Conservation (phyloP, 64 coral and sea anemone species). For the Trachythela sp. region DNA sequence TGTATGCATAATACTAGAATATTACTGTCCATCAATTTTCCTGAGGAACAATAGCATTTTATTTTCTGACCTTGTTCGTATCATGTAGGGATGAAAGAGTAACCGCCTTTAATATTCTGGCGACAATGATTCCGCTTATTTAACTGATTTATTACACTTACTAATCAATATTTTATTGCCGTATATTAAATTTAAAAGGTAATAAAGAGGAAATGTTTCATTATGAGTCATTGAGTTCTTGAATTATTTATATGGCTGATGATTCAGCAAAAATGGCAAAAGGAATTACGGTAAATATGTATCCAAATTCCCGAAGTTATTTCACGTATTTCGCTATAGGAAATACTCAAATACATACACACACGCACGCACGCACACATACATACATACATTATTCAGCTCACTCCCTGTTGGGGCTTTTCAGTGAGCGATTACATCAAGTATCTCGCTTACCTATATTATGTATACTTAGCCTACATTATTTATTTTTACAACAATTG, state of each 20-base stretch:
- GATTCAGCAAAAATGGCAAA: neutral
- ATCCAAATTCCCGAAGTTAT: neutral
- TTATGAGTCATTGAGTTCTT: neutral
- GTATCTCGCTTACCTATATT: no score
- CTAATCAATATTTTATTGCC: neutral
- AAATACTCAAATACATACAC: neutral
- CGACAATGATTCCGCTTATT: neutral
- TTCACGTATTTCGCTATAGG: neutral
- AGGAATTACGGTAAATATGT: neutral
- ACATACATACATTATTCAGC: no score
- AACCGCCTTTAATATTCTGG: neutral
- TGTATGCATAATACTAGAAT: no score
- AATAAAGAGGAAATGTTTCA: neutral
- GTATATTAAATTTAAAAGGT: neutral
- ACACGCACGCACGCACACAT: no score
- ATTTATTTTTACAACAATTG: no score
- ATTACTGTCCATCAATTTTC: no score
- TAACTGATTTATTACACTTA: neutral
- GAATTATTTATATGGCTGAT: neutral
- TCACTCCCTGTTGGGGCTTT: no score
- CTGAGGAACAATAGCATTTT: no score
- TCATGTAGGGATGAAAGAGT: neutral
- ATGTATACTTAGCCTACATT: no score
- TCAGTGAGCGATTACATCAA: no score
- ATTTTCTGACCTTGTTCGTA: no score